Evolutionary conservation across 2,113 vertebrate species (phyloP).

Genomic region (Calypte anna): DNA sequence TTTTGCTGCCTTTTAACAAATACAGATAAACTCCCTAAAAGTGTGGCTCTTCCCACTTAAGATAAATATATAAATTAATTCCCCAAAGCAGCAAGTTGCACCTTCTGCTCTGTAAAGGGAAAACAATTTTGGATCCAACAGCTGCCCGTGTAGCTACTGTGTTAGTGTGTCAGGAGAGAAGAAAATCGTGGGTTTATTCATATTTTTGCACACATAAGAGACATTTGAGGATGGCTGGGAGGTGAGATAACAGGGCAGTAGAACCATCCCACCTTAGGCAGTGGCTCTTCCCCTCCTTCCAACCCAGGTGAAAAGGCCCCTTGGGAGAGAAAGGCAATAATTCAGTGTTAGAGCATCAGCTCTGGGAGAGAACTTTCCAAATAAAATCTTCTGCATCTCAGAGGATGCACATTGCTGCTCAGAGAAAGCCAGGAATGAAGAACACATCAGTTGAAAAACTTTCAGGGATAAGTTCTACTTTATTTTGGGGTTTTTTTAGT

Average conservation of each 20-base stretch:
- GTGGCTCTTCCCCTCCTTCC: too few species aligned
- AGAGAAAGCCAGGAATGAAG: not conserved
- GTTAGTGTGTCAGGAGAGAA: not conserved
- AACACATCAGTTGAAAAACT: not conserved
- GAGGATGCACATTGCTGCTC: not conserved
- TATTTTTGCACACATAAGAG: not conserved
- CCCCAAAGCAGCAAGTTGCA: not conserved
- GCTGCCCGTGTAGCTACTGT: not conserved
- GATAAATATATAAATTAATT: not conserved
- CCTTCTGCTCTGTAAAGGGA: not conserved
- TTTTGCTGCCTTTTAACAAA: not conserved
- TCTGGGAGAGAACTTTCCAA: not conserved
- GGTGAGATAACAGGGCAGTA: not conserved
- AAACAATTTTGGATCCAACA: not conserved
- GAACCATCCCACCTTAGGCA: not conserved
- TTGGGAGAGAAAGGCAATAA: not conserved
- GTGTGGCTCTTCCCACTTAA: not conserved
- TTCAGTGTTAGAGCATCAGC: not conserved
- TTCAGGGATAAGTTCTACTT: not conserved
- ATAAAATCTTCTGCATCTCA: not conserved
- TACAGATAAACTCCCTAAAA: not conserved
- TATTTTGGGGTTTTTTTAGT: not conserved
- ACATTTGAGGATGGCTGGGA: not conserved
- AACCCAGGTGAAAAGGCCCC: not conserved
- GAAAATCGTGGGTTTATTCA: not conserved